These are phyloP conservation scores for Hyles vespertilio DNA, from an alignment of 1,140 invertebrate species.

Conservation along the genomic window DNA sequence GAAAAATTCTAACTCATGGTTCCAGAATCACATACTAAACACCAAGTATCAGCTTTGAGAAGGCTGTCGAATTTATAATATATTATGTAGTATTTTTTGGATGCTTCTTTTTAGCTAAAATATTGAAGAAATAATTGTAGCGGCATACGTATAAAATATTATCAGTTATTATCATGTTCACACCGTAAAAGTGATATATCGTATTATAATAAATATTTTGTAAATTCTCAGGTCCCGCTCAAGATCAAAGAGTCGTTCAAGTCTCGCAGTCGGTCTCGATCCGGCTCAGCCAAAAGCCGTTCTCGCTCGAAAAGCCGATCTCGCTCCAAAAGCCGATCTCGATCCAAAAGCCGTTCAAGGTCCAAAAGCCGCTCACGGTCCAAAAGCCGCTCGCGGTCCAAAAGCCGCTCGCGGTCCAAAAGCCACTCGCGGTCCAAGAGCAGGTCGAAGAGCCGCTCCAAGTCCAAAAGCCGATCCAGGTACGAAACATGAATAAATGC, in stretches of 20 bases:
- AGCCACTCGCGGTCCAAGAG: constrained; percentile 69
- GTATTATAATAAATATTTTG: too few relatives aligned
- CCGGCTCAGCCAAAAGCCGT: constrained; percentile 54
- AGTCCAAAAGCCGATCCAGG: constrained; percentile 51
- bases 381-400: constrained; percentile 57
- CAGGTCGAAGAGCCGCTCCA: constrained; percentile 49
- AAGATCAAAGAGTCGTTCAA: constrained; percentile 48
- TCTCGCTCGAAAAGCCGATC: constrained; percentile 56
- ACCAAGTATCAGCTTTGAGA: too few relatives aligned
- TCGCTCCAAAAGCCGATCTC: constrained; percentile 44
- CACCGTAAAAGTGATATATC: too few relatives aligned
- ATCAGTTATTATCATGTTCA: too few relatives aligned
- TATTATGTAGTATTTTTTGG: too few relatives aligned
- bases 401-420: constrained; percentile 65
- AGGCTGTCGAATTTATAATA: too few relatives aligned
- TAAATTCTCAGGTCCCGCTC: constrained; percentile 40
- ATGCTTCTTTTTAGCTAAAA: too few relatives aligned
- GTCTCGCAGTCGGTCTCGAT: constrained; percentile 54
- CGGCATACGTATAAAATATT: too few relatives aligned
- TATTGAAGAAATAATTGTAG: too few relatives aligned
- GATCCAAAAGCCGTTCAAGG: constrained; percentile 49
- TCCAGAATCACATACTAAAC: too few relatives aligned
- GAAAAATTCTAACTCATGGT: too few relatives aligned
- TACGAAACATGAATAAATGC: constrained; percentile 32
- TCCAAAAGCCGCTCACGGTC: constrained; percentile 51